A percentile compares a stretch with the other conserved stretches of the same genome.
Evolutionary conservation across 2,888 invertebrate species (phyloP).

Genomic region (Fragum fragum): DNA sequence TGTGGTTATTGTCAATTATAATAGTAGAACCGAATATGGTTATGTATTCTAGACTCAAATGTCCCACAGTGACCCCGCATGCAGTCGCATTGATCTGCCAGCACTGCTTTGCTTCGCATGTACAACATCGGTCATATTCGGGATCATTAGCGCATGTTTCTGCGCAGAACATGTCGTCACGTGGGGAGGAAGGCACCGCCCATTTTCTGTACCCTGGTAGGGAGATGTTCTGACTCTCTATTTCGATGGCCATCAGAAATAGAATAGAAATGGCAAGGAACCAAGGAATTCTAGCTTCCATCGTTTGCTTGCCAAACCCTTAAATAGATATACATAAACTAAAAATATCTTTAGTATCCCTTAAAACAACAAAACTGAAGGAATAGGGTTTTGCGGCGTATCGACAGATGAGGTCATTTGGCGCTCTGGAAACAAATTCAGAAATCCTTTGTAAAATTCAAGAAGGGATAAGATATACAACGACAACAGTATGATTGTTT

Average conservation of each 20-base stretch:
- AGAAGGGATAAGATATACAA: too few species aligned
- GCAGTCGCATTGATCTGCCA: conserved; percentile 37
- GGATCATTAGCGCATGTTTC: conserved; percentile 12
- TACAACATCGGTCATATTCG: conserved; percentile 40
- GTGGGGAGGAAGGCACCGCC: not conserved
- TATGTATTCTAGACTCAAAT: conserved; percentile 35
- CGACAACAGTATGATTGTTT: too few species aligned
- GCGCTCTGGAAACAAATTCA: too few species aligned
- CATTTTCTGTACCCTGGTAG: conserved; percentile 29
- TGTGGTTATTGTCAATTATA: not conserved
- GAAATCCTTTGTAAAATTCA: too few species aligned
- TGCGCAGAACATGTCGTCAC: conserved; percentile 43
- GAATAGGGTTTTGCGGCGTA: too few species aligned
- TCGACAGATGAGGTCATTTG: too few species aligned
- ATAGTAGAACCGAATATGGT: conserved; percentile 37
- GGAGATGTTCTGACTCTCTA: conserved; percentile 7
- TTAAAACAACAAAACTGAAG: too few species aligned
- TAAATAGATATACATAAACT: too few species aligned
- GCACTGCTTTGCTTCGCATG: conserved; percentile 43
- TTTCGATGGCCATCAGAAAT: not conserved
- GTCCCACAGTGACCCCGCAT: conserved; percentile 32
- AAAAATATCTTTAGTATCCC: too few species aligned
- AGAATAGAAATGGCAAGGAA: not conserved
- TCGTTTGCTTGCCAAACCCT: too few species aligned
- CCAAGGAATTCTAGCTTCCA: not conserved